These are phyloP conservation scores for Phaethon lepturus DNA, from an alignment of 2,113 vertebrate genomes.

Conservation along the genomic window DNA sequence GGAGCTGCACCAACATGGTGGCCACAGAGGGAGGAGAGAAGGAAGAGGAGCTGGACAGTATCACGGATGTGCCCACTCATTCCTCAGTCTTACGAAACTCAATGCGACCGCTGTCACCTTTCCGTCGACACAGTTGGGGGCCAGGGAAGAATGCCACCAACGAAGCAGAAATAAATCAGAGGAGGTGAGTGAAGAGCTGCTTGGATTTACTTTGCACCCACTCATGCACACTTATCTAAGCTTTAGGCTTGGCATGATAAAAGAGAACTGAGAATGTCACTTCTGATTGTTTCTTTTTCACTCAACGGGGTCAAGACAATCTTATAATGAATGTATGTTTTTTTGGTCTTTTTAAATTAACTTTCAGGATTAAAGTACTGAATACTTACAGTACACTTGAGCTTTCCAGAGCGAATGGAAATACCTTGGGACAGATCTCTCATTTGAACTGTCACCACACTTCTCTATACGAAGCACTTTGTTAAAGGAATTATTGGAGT, in stretches of 20 bases:
- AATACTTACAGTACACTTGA: neutral
- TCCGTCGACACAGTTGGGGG: constrained; percentile 96
- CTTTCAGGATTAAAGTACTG: neutral
- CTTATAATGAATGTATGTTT: neutral
- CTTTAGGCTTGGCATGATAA: neutral
- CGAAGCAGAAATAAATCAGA: constrained; percentile 89
- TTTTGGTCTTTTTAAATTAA: neutral
- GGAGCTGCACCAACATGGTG: constrained; percentile 57
- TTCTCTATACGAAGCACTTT: neutral
- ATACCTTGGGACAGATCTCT: neutral
- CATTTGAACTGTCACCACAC: neutral
- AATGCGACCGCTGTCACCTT: constrained; percentile 88
- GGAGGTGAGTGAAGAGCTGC: constrained; percentile 82
- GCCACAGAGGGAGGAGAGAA: constrained; percentile 75
- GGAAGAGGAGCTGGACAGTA: constrained; percentile 91
- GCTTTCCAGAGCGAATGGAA: neutral
- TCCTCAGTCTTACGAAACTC: constrained; percentile 77
- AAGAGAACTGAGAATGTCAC: neutral
- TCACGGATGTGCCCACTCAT: constrained; percentile 84
- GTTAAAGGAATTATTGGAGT: neutral
- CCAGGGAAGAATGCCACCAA: constrained; percentile 88
- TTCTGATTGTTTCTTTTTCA: neutral
- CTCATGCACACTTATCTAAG: neutral
- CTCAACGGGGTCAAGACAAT: neutral
- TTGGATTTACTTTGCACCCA: neutral